These are phyloP conservation scores for Tinamus major DNA, from an alignment of 2,797 vertebrate species.

Conservation along the genomic window DNA sequence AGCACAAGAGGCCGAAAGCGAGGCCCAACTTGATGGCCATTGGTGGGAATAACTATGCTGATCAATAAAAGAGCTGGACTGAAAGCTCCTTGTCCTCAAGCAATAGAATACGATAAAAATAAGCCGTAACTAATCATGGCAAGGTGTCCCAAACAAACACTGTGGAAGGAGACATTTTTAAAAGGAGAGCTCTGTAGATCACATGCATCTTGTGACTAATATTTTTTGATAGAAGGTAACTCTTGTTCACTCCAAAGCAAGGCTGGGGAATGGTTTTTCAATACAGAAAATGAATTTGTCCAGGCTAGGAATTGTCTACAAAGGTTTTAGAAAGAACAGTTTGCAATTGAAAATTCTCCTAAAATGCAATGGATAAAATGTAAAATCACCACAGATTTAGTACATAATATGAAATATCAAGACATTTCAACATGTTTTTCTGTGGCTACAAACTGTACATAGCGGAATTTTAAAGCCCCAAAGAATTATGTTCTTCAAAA, in stretches of 20 bases:
- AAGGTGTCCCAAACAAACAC: background rate
- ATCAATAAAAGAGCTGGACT: background rate
- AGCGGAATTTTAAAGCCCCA: constrained; percentile 62
- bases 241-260: constrained; percentile 33
- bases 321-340: constrained; percentile 64
- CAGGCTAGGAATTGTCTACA: constrained; percentile 65
- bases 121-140: background rate
- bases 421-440: constrained; percentile 54
- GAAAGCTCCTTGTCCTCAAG: background rate
- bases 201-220: background rate
- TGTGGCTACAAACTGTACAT: constrained; percentile 60
- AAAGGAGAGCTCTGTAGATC: background rate
- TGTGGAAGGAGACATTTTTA: background rate
- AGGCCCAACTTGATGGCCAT: background rate
- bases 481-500: constrained; percentile 72
- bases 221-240: constrained; percentile 13
- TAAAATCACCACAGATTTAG: constrained; percentile 47
- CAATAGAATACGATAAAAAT: background rate
- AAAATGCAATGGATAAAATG: constrained; percentile 62
- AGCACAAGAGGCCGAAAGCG: background rate
- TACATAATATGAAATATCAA: constrained; percentile 38
- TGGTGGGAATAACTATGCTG: background rate
- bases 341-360: constrained; percentile 52
- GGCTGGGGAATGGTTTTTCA: constrained; percentile 6
- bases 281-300: constrained; percentile 49